Evolutionary conservation across 2,113 vertebrate genomes (phyloP).

Genomic region (Campylomormyrus numenius): DNA sequence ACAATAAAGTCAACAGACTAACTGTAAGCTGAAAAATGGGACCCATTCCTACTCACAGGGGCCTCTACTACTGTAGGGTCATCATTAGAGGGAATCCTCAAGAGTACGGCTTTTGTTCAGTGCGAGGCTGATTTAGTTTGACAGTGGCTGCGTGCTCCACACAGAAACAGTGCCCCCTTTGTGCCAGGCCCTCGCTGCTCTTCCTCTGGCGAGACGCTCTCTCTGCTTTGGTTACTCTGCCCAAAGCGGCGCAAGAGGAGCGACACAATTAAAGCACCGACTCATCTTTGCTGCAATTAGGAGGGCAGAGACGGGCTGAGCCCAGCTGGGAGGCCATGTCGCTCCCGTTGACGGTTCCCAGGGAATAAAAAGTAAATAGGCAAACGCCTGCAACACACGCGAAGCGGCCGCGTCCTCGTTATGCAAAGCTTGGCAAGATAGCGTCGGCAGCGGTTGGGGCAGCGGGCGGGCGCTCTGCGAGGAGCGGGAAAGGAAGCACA

Average conservation of each 20-base stretch:
- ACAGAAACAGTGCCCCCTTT: neutral
- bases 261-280: neutral
- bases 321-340: neutral
- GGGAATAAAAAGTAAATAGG: neutral
- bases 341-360: neutral
- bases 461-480: neutral
- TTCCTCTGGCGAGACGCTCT: neutral
- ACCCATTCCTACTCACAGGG: neutral
- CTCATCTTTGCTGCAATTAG: neutral
- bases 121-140: neutral
- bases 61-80: neutral
- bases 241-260: neutral
- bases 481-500: neutral
- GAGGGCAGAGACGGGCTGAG: neutral
- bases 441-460: neutral
- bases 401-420: slow-evolving; percentile 32
- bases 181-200: neutral
- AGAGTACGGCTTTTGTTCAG: neutral
- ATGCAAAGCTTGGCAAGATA: neutral
- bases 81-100: neutral
- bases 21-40: neutral
- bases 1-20: neutral
- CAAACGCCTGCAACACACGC: slow-evolving; percentile 24
- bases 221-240: neutral
- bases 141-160: neutral